phyloP scores from a whole-genome alignment of 2,113 vertebrate genomes.

The Felis chaus region DNA sequence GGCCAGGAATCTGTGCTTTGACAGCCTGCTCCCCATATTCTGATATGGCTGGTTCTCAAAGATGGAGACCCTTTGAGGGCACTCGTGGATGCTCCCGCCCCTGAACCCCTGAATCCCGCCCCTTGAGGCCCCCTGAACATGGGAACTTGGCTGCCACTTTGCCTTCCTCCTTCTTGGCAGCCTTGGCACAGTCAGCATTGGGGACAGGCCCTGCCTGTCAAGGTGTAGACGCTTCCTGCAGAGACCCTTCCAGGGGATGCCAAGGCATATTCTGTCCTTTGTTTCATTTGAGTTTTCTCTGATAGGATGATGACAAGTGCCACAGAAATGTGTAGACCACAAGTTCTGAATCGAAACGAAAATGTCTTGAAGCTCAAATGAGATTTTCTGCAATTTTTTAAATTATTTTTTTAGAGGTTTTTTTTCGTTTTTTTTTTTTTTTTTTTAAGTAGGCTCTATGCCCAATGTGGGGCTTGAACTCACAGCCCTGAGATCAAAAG shows the following conservation, averaged over 20 bases:
- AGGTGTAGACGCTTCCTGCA: too few species aligned
- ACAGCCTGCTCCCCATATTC: background rate
- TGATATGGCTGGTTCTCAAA: background rate
- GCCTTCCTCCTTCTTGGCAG: background rate
- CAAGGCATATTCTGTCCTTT: background rate
- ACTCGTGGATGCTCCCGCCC: too few species aligned
- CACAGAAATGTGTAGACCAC: constrained; percentile 48
- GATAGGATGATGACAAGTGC: background rate
- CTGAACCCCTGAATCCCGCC: rapidly evolving
- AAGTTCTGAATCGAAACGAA: constrained; percentile 41
- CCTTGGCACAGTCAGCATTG: background rate
- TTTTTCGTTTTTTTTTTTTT: too few species aligned
- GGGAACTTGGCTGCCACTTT: background rate
- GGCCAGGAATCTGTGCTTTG: background rate
- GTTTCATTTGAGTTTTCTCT: background rate
- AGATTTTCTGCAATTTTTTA: background rate
- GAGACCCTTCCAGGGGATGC: background rate
- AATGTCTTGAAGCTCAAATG: background rate
- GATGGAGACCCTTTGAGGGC: background rate
- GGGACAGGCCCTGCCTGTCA: background rate
- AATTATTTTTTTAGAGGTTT: background rate
- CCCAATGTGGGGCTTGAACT: background rate
- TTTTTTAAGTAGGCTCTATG: background rate
- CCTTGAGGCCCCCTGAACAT: background rate
- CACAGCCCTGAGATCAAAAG: background rate